Conservation (phyloP, 92 coral and sea anemone species). For the Virgularia gustaviana region DNA sequence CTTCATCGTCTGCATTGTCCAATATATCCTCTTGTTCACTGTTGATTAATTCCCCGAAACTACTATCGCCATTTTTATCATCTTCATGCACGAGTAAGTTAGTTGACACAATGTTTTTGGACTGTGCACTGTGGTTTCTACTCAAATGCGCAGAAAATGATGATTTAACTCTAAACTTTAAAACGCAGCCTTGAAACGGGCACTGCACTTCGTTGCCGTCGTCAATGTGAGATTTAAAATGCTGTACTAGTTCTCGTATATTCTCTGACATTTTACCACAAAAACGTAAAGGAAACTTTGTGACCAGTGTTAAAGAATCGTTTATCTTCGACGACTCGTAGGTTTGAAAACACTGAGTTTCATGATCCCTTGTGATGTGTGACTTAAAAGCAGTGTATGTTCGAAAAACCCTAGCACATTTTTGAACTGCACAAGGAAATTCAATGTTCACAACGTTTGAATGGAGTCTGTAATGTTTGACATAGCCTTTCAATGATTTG, state of each 20-base stretch:
- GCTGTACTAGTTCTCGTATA: background rate
- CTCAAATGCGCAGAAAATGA: conserved; percentile 3
- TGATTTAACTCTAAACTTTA: conserved; percentile 1
- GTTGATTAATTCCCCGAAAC: background rate
- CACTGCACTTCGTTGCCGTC: background rate
- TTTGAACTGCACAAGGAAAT: conserved; percentile 20
- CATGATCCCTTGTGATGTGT: conserved; percentile 17
- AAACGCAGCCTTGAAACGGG: background rate
- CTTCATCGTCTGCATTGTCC: background rate
- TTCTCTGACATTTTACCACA: background rate
- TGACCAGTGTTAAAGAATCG: too few relatives aligned
- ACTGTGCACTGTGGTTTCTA: background rate
- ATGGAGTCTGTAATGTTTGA: conserved; percentile 17
- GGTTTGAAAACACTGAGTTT: too few relatives aligned
- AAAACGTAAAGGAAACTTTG: too few relatives aligned
- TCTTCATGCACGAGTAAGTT: background rate
- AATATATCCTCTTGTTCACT: background rate
- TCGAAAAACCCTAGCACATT: conserved; percentile 15
- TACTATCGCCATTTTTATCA: background rate
- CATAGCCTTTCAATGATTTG: conserved; percentile 5
- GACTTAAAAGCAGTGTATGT: conserved; percentile 16
- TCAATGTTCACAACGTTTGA: conserved; percentile 10
- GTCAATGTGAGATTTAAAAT: background rate
- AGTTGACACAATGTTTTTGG: background rate
- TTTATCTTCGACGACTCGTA: too few relatives aligned